Evolutionary conservation across 1,140 invertebrate genomes (phyloP), one percentile per base, ranked within the genome.

Genomic region (Drosophila punjabiensis): DNA sequence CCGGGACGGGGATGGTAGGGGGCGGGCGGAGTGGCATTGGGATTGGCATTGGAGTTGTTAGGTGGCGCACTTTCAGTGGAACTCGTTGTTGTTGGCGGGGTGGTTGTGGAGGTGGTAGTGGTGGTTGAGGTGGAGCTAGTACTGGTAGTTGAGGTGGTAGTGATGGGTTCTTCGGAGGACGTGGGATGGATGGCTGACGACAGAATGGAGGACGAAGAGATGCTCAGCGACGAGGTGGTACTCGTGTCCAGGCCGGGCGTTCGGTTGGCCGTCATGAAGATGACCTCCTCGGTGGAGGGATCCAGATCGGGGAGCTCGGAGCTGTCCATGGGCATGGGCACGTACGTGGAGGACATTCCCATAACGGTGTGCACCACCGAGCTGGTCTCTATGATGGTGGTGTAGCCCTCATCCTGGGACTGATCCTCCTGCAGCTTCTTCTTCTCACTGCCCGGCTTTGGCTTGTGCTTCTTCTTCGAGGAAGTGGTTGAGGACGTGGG

Each of bases 1-100:
- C 97, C 97, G 8, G 97, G 97, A 32, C 97, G 94, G 7, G 96
- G 96, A 50, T 95, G 94, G 92, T 97, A 97, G 68, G 85, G 74
- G 30, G 77, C 71, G 53, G 79, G 77, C 56, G 76, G 77, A 71
- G 81, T 69, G 61, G 84, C 76, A 77, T 55, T 53, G 81, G 75
- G 55, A 71, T 64, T 64, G 75, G 83, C 65, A 65, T 68, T 74
- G 74, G 76, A 50, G 37, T 24, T 61, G 63, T 59, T 70, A 48
- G 55, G 61, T 55, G 71, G 61, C 64, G 68, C 64, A 60, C 73
- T 81, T 74, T 82, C 75, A 60, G 87, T 84, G 47, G 74, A 69
- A n/a, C 80, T 74, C 6, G 76, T 70, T 14, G 50, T 67, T 8
- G 81, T 66, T 9, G 76, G 58, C 30, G 81, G 52, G 41, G 76